These are phyloP conservation scores for Lepilemur ruficaudatus DNA, from an alignment of 2,797 vertebrate genomes.

Conservation along the genomic window DNA sequence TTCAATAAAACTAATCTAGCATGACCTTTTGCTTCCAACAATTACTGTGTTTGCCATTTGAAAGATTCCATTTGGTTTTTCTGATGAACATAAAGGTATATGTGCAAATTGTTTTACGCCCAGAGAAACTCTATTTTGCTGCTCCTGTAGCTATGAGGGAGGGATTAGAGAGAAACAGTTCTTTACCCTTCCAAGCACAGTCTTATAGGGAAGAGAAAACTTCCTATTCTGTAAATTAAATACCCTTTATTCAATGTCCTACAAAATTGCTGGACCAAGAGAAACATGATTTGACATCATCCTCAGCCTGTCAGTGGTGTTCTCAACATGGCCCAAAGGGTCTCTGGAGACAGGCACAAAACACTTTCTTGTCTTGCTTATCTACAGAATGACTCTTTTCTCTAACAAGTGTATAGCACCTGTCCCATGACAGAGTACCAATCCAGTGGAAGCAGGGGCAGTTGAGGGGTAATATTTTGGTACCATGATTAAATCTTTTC, in stretches of 20 bases:
- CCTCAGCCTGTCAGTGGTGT: background rate
- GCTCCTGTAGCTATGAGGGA: conserved; percentile 55
- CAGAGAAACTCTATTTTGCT: conserved; percentile 70
- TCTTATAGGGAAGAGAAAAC: conserved; percentile 34
- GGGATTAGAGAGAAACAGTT: conserved; percentile 50
- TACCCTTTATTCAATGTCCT: conserved; percentile 42
- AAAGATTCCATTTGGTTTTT: conserved; percentile 80
- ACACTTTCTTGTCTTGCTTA: conserved; percentile 25
- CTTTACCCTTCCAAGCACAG: conserved; percentile 46
- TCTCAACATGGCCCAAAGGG: background rate
- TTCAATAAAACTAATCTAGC: conserved; percentile 84
- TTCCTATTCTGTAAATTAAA: conserved; percentile 52
- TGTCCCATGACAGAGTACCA: background rate
- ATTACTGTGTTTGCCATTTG: conserved; percentile 73
- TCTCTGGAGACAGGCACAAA: conserved; percentile 52
- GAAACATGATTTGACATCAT: conserved; percentile 54
- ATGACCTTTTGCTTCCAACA: conserved; percentile 83
- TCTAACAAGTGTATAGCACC: background rate
- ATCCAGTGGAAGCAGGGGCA: background rate
- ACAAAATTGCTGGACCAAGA: conserved; percentile 49
- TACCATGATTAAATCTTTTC: background rate
- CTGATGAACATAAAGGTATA: conserved; percentile 78
- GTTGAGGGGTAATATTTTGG: background rate
- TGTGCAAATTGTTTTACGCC: conserved; percentile 75
- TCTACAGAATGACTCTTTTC: background rate